Conservation (phyloP, 2,888 invertebrate genomes). For the Euphydryas editha region DNA sequence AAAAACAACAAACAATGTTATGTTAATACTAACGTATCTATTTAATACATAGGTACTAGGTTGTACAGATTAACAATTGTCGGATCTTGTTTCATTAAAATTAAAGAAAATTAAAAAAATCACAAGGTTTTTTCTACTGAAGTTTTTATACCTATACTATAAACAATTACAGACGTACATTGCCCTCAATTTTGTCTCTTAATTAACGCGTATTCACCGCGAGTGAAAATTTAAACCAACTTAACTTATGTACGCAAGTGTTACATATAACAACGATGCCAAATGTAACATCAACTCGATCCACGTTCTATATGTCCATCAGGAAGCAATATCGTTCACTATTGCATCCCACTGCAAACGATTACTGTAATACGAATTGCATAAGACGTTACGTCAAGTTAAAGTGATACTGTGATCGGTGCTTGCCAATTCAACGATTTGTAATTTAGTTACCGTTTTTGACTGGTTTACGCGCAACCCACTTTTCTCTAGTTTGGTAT, state of each 20-base stretch:
- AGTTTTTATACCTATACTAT: neutral
- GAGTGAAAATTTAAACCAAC: neutral
- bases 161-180: neutral
- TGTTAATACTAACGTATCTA: too few species aligned
- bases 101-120: too few species aligned
- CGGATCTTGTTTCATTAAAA: too few species aligned
- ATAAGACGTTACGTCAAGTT: conserved; percentile 51
- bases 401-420: conserved; percentile 38
- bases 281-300: neutral
- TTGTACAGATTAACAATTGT: too few species aligned
- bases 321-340: conserved; percentile 36
- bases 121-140: too few species aligned
- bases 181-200: neutral
- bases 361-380: conserved; percentile 44
- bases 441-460: conserved; percentile 31
- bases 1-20: too few species aligned
- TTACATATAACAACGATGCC: neutral
- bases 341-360: conserved; percentile 33
- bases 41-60: too few species aligned
- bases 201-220: conserved; percentile 2
- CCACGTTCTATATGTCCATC: conserved; percentile 25
- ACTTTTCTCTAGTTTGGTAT: conserved; percentile 22
- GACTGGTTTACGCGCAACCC: conserved; percentile 29
- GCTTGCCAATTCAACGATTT: conserved; percentile 25
- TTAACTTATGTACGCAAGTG: neutral